Conservation (phyloP, 2,797 vertebrate genomes). For the Dromococcyx pavoninus region DNA sequence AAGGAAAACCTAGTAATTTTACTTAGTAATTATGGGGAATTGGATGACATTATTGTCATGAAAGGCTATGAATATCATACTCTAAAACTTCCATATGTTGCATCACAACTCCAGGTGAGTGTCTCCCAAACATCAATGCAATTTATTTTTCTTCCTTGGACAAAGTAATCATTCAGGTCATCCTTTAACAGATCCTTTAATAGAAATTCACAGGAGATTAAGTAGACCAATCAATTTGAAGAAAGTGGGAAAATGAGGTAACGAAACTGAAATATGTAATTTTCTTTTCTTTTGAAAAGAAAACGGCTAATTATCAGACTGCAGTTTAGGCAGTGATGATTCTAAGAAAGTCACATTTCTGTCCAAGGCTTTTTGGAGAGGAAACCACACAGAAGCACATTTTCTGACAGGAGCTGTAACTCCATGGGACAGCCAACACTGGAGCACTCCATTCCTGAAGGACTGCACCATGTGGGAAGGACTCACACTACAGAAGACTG, state of each 20-base stretch:
- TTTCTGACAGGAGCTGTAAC: not conserved
- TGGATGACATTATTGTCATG: not conserved
- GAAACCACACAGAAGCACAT: not conserved
- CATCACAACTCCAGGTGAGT: not conserved
- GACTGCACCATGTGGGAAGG: not conserved
- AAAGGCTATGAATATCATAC: not conserved
- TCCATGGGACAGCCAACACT: not conserved
- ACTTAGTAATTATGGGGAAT: not conserved
- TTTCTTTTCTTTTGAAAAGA: not conserved
- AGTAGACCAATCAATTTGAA: not conserved
- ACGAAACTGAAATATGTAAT: not conserved
- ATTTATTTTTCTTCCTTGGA: not conserved
- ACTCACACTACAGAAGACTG: rapidly evolving
- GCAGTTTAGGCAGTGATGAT: not conserved
- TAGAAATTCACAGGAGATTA: not conserved
- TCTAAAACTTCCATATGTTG: not conserved
- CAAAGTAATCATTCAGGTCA: not conserved
- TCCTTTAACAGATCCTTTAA: not conserved
- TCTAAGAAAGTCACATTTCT: not conserved
- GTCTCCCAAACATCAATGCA: not conserved
- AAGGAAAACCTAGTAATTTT: not conserved
- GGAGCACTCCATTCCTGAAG: not conserved
- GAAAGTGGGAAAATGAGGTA: not conserved
- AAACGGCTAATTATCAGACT: not conserved
- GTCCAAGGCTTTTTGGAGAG: not conserved